Evolutionary conservation across 2,797 vertebrate genomes (phyloP).

Genomic region (Gymnodraco acuticeps): DNA sequence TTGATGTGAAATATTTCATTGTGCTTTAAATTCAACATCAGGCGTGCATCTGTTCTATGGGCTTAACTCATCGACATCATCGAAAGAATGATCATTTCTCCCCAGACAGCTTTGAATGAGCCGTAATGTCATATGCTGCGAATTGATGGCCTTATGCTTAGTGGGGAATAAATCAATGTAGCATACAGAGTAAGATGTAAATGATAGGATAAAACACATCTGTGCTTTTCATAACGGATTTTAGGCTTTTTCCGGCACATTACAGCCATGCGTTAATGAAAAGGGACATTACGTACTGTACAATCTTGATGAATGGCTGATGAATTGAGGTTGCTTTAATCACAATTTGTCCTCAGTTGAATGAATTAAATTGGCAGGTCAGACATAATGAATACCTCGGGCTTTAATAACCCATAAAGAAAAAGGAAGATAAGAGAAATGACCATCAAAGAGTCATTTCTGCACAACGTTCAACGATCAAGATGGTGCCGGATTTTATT

Average conservation of each 20-base stretch:
- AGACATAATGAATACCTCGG: slow-evolving; percentile 18
- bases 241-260: slow-evolving; percentile 25
- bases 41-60: slow-evolving; percentile 66
- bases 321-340: slow-evolving; percentile 35
- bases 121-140: slow-evolving; percentile 57
- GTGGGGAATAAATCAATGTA: slow-evolving; percentile 63
- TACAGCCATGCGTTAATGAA: slow-evolving; percentile 5
- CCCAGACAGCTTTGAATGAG: slow-evolving; percentile 71
- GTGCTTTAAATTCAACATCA: slow-evolving; percentile 62
- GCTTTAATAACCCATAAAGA: slow-evolving; percentile 33
- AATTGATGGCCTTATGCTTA: slow-evolving; percentile 63
- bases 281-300: not conserved
- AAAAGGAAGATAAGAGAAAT: slow-evolving; percentile 25
- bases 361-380: slow-evolving; percentile 42
- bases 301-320: slow-evolving; percentile 26
- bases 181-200: slow-evolving; percentile 34
- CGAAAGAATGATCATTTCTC: slow-evolving; percentile 63
- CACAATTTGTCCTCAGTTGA: slow-evolving; percentile 33
- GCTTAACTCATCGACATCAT: slow-evolving; percentile 69
- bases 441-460: slow-evolving; percentile 37
- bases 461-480: slow-evolving; percentile 5
- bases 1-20: slow-evolving; percentile 54
- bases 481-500: not conserved
- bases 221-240: slow-evolving; percentile 19
- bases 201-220: slow-evolving; percentile 19